A percentile compares a stretch with the other conserved stretches of the same genome.
Conservation (phyloP, 2,797 vertebrate genomes). For the Acanthornis magna region DNA sequence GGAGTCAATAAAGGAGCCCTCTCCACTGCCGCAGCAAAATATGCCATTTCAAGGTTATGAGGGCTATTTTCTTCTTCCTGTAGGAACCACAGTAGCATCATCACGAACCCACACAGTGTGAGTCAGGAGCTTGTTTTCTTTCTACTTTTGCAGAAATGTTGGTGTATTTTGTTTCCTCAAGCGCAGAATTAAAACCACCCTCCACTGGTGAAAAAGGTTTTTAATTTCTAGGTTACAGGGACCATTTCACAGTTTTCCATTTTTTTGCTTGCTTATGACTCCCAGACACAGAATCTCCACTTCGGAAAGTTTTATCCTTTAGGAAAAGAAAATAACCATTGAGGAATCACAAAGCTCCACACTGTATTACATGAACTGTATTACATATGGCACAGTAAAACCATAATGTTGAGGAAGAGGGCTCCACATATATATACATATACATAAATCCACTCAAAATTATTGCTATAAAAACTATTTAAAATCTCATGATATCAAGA, state of each 20-base stretch:
- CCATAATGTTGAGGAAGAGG: neutral
- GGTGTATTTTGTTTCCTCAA: neutral
- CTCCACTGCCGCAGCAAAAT: neutral
- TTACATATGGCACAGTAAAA: neutral
- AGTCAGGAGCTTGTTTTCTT: neutral
- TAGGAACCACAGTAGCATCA: constrained; percentile 65
- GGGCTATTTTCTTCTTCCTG: constrained; percentile 29
- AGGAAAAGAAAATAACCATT: neutral
- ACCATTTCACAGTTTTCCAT: neutral
- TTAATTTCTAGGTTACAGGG: neutral
- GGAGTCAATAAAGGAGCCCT: neutral
- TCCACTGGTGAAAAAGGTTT: neutral
- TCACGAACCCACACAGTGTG: neutral
- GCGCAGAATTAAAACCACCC: neutral
- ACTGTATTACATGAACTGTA: accelerated
- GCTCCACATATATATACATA: too few relatives aligned
- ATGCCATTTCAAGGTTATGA: constrained; percentile 42
- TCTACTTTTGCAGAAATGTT: neutral
- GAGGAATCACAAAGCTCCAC: neutral
- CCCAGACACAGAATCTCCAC: neutral
- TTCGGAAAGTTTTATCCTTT: neutral
- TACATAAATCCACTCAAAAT: neutral
- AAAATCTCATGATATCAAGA: neutral
- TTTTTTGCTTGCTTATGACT: neutral
- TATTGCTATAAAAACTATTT: neutral